A percentile compares a stretch with the other conserved stretches of the same genome.
phyloP scores from a whole-genome alignment of 2,113 vertebrate genomes.

The Nesospiza acunhae region DNA sequence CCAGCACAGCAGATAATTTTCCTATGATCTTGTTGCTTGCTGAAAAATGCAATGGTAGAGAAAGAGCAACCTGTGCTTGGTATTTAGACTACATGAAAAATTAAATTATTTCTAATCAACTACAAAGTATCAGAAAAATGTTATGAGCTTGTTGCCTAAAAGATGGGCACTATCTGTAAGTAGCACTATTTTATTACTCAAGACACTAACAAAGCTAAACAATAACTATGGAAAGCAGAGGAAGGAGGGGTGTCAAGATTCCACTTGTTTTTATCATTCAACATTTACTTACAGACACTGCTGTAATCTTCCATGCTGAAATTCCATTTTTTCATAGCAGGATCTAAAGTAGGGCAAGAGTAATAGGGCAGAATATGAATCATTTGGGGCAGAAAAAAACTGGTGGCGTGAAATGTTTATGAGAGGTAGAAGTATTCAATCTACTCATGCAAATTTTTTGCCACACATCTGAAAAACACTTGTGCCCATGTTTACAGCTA shows the following conservation, averaged over 20 bases:
- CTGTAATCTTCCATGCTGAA: constrained; percentile 87
- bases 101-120: not conserved
- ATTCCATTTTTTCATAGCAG: constrained; percentile 87
- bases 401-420: not conserved
- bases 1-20: not conserved
- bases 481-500: not conserved
- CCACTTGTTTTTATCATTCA: not conserved
- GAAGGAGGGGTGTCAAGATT: not conserved
- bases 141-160: not conserved
- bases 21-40: not conserved
- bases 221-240: not conserved
- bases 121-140: not conserved
- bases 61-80: not conserved
- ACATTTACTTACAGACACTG: constrained; percentile 81
- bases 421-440: not conserved
- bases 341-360: constrained; percentile 78
- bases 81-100: not conserved
- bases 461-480: not conserved
- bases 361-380: constrained; percentile 30
- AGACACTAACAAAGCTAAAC: not conserved
- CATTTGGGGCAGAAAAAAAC: not conserved
- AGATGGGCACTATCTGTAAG: not conserved
- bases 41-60: not conserved
- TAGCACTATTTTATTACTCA: not conserved
- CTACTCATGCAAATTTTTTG: not conserved